Conservation (phyloP, 2,797 vertebrate species). For the Rhinophrynus dorsalis region DNA sequence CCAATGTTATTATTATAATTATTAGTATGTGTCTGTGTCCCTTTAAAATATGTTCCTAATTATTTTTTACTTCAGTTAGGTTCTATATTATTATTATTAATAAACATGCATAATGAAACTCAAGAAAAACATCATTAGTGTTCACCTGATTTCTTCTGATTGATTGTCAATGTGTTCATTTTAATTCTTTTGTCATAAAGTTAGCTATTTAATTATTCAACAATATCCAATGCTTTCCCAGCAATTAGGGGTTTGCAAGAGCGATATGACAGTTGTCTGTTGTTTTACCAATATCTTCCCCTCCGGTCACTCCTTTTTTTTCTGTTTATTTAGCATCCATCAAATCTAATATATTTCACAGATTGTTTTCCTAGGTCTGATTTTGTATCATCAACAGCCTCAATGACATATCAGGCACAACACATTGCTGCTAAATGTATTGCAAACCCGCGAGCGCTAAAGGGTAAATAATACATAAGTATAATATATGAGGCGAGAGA, state of each 20-base stretch:
- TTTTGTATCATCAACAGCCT: neutral
- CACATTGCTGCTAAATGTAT: conserved; percentile 4
- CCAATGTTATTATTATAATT: too few relatives aligned
- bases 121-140: neutral
- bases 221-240: neutral
- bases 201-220: conserved; percentile 4
- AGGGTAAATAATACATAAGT: conserved; percentile 34
- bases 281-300: neutral
- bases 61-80: too few relatives aligned
- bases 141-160: neutral
- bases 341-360: conserved; percentile 11
- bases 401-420: conserved; percentile 4
- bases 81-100: too few relatives aligned
- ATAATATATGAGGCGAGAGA: conserved; percentile 19
- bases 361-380: conserved; percentile 12
- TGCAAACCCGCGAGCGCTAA: conserved; percentile 3
- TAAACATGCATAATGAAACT: neutral
- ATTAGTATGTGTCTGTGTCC: too few relatives aligned
- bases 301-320: conserved; percentile 18
- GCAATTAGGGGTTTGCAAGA: neutral
- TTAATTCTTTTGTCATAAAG: neutral
- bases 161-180: neutral
- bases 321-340: conserved; percentile 23
- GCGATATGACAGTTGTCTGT: neutral
- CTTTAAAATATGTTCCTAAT: too few relatives aligned